Evolutionary conservation across 2,888 invertebrate species (phyloP).

Genomic region (Rapana venosa): DNA sequence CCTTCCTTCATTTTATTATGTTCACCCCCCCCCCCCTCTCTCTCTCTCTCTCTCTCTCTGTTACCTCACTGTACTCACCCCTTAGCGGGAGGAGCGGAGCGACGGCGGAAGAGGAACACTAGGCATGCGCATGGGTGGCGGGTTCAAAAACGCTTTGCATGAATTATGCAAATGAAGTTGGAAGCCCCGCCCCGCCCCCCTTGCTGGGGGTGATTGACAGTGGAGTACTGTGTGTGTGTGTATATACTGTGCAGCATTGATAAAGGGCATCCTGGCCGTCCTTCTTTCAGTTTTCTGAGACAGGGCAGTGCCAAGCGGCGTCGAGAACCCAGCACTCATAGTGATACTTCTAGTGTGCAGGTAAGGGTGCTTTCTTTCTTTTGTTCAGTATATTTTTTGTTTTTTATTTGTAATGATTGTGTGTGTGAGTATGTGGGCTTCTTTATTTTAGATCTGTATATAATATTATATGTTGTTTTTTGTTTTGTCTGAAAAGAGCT

Average conservation of each 20-base stretch:
- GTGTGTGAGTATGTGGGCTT: background rate
- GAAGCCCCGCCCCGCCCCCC: slow-evolving; percentile 2
- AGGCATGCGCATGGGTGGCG: background rate
- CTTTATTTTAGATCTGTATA: too few relatives aligned
- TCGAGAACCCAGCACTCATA: slow-evolving; percentile 54
- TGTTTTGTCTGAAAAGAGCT: too few relatives aligned
- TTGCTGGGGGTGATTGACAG: background rate
- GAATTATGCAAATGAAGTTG: background rate
- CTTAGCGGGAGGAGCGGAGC: background rate
- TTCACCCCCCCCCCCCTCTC: background rate
- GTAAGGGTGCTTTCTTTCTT: slow-evolving; percentile 51
- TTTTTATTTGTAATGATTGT: background rate
- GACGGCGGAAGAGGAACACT: background rate
- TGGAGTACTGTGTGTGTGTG: slow-evolving; percentile 14
- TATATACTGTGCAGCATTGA: slow-evolving; percentile 67
- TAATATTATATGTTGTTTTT: too few relatives aligned
- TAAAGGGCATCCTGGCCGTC: slow-evolving; percentile 59
- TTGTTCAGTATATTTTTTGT: background rate
- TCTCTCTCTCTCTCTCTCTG: background rate
- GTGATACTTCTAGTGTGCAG: slow-evolving; percentile 70
- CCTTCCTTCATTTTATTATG: background rate
- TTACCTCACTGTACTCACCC: slow-evolving; percentile 27
- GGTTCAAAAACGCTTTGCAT: slow-evolving; percentile 1
- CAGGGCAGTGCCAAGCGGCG: slow-evolving; percentile 75
- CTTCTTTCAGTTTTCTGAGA: slow-evolving; percentile 77